Base-by-base conservation (phyloP, 2,113 vertebrate genomes). In the Girardinichthys multiradiatus region DNA sequence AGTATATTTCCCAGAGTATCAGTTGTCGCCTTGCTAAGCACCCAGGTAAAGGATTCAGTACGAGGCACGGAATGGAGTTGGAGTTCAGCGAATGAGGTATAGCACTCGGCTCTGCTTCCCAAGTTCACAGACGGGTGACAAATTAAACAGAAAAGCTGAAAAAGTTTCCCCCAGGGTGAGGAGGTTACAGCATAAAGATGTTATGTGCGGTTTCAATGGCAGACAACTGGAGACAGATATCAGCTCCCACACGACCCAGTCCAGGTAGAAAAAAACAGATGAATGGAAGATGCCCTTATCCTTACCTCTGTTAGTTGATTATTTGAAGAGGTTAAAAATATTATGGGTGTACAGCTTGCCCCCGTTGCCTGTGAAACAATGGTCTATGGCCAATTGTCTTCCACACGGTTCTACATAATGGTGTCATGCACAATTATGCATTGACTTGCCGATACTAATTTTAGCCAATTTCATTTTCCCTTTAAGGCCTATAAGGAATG, bases 51-150 rank as follows among this genome's bases (percentile, higher is more conserved):
- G 79, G 89, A 83, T 82, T 83, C 82, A 39, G 80, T 79, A 85
- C 77, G 90, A 91, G 92, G 92, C 92, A 94, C 92, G 62, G 86
- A 91, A 81, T 90, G 83, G 78, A 87, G 79, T 84, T 79, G 63
- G 88, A 80, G 78, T 86, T 88, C 86, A 87, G 80, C 90, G 88
- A 80, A 77, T 93, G 93, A 95, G 93, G 94, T 94, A 94, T 89
- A 91, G 80, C 64, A 19, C 85, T 87, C 57, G 82, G 70, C 83
- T 86, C 70, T 77, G 85, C 68, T 24, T 69, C 74, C 85, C 88
- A 81, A 82, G 83, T 68, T 28, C 24, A 13, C 70, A 57, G 70
- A 48, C 15, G 31, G 45, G 60, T 28, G 30, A 35, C 26, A 35
- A 8, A 14, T 64, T 24, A 54, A 60, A 59, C 26, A 27, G 4